Percentiles rank a stretch among this genome's conserved stretches.
Evolutionary conservation across 2,113 vertebrate species (phyloP).

Genomic region (Podocnemis expansa): DNA sequence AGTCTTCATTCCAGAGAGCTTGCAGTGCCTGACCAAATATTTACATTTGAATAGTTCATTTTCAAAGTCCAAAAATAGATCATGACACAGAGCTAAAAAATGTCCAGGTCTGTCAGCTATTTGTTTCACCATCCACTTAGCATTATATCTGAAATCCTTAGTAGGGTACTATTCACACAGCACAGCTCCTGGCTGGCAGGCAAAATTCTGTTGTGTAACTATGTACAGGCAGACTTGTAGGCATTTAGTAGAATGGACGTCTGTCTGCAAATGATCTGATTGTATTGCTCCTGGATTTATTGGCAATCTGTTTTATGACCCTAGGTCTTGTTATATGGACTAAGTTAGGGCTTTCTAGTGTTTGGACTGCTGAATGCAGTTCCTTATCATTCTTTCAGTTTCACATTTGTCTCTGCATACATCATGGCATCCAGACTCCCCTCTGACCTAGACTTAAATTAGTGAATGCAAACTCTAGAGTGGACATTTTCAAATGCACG

Average conservation of each 20-base stretch:
- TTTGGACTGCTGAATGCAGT: background rate
- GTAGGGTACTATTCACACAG: fast-evolving
- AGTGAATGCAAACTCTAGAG: background rate
- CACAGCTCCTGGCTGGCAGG: fast-evolving
- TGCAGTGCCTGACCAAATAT: slow-evolving; percentile 54
- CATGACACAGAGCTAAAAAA: background rate
- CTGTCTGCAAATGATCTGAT: background rate
- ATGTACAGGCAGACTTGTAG: background rate
- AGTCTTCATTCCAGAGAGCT: background rate
- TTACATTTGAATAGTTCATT: slow-evolving; percentile 55
- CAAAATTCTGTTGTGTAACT: fast-evolving
- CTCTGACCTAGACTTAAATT: background rate
- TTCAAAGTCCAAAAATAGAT: slow-evolving; percentile 53
- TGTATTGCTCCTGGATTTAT: background rate
- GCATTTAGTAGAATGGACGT: background rate
- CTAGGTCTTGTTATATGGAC: background rate
- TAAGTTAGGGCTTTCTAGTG: background rate
- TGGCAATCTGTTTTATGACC: background rate
- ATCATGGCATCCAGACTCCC: background rate
- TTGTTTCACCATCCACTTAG: background rate
- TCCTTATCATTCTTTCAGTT: background rate
- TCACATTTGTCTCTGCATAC: background rate
- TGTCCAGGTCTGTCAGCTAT: slow-evolving; percentile 9
- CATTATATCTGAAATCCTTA: background rate
- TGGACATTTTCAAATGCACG: background rate